A percentile compares a stretch with the other conserved stretches of the same genome.
Evolutionary conservation across 2,113 vertebrate genomes (phyloP).

Genomic region (Lanius ludovicianus): DNA sequence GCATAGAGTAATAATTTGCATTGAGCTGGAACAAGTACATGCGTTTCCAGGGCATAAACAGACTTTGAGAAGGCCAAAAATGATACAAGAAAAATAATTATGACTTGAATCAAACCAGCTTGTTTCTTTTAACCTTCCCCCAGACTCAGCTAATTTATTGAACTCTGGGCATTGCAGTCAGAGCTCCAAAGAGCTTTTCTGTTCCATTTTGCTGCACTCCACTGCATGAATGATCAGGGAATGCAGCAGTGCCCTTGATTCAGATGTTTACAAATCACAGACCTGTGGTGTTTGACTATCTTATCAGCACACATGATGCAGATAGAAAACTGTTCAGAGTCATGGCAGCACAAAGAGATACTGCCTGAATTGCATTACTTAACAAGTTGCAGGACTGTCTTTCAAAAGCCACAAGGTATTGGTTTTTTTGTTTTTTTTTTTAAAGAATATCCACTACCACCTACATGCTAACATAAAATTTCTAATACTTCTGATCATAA

Average conservation of each 20-base stretch:
- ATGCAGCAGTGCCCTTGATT: slow-evolving; percentile 14
- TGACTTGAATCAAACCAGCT: not conserved
- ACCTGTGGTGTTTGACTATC: slow-evolving; percentile 3
- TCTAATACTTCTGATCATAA: not conserved
- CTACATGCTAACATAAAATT: not conserved
- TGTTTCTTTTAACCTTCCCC: slow-evolving; percentile 31
- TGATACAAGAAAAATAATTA: slow-evolving; percentile 40
- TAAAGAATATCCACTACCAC: not conserved
- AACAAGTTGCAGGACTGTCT: not conserved
- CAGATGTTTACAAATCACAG: slow-evolving; percentile 42
- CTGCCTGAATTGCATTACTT: not conserved
- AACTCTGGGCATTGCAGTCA: not conserved
- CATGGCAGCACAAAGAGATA: not conserved
- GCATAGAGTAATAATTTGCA: not conserved
- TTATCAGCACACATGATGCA: not conserved
- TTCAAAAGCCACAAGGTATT: not conserved
- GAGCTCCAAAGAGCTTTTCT: not conserved
- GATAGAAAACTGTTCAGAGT: not conserved
- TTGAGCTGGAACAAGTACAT: not conserved
- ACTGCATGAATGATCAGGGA: not conserved
- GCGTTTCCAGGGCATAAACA: slow-evolving; percentile 3
- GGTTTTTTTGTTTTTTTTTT: not conserved
- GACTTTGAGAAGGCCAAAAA: slow-evolving; percentile 10
- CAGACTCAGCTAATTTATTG: slow-evolving; percentile 20
- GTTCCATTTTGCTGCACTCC: slow-evolving; percentile 8